Evolutionary conservation across 2,113 vertebrate species (phyloP), one percentile per base, ranked within the genome.

Genomic region (Nannospalax galili): DNA sequence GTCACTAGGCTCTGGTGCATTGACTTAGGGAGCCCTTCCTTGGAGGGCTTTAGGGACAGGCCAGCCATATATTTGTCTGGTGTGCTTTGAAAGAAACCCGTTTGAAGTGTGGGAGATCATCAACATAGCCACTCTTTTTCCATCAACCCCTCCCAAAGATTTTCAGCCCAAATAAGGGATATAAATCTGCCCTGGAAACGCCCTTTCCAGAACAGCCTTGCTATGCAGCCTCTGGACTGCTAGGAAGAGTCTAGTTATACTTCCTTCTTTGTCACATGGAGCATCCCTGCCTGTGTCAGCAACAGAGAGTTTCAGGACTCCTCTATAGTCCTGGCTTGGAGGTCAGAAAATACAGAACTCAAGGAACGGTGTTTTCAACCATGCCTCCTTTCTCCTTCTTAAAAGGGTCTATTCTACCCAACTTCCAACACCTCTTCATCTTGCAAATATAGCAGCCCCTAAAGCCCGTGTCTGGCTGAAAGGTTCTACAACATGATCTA

Each of bases 51-150:
- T 79, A 88, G 74, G 86, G 78, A 86, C 82, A 80, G 48, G 64
- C 37, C 60, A 86, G 58, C 15, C 96, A 91, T 9, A n/a, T 74
- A 81, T 32, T 70, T 91, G 86, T 85, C 94, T 94, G 77, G 20
- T 89, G 35, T 73, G 79, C 86, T 95, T 95, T 91, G 79, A 79
- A 96, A 91, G 84, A 91, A 84, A 91, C 60, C 82, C 70, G 86
- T 75, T 75, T 91, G 42, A 96, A 88, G 89, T 40, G 69, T 75
- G 30, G 24, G 15, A 72, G 48, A 64, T 91, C 94, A 92, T 75
- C 19, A 0, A 95, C 65, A 82, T 20, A 96, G 89, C 48, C 88
- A 82, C 72, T 91, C 80, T 90, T 92, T 67, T 72, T 81, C 88
- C 64, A 92, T 75, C 48, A 89, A 82, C 62, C 40, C 69, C 90